Evolutionary conservation across 1,140 invertebrate genomes (phyloP), one percentile per base, ranked within the genome.

Genomic region (Leptinotarsa lineolata): DNA sequence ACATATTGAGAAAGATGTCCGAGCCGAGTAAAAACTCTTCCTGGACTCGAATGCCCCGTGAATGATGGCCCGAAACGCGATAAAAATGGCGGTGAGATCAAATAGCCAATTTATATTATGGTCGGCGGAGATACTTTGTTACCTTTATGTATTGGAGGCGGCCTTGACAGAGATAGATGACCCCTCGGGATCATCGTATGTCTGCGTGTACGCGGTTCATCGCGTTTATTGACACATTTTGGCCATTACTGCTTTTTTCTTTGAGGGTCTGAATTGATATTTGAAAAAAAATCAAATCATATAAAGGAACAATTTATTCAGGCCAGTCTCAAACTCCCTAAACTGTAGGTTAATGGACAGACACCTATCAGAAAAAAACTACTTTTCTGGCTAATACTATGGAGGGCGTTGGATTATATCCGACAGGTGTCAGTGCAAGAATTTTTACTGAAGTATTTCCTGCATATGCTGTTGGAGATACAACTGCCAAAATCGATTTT

Each of bases 31-130:
- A 75, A 75, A 68, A 64, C 30, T 44, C 15, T 72, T 69, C 45
- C 70, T 68, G 74, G 65, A 72, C 65, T 72, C 72, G 74, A 72
- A 72, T 67, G 64, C 46, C 24, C 60, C 44, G 68, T 78, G 78
- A 79, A 75, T 78, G 76, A 79, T 79, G 77, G 75, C 67, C 15
- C 59, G 70, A 74, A 72, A 71, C 69, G 75, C 61, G 77, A 80
- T 80, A 80, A 80, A 80, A 80, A 78, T 80, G 77, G 72, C 68
- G 67, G 76, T 67, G 61, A 80, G 79, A 80, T 80, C 79, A 80
- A 80, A 79, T 79, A 75, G 77, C 75, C 79, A 75, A 79, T 78
- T 80, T 80, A 80, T 80, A 80, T 80, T 67, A 73, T 67, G 67
- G 44, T 39, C 24, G 67, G 67, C 76, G 68, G 59, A 59, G 76